phyloP scores from a whole-genome alignment of 2,113 vertebrate genomes.

The Cichladusa arquata region DNA sequence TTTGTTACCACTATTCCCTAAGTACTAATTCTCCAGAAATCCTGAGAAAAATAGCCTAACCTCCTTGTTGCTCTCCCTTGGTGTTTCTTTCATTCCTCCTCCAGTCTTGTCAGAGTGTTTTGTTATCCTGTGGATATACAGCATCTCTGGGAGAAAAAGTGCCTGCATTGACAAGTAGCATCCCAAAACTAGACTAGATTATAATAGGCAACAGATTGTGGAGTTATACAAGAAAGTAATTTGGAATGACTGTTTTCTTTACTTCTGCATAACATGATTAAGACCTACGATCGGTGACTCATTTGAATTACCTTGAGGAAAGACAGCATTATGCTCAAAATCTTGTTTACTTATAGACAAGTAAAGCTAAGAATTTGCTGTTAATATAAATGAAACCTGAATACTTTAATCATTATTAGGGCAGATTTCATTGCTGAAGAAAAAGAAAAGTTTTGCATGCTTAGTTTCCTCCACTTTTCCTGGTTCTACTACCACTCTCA shows the following conservation, averaged over 20 bases:
- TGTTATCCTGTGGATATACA: not conserved
- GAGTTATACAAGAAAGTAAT: not conserved
- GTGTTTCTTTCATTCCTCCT: not conserved
- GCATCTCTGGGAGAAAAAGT: not conserved
- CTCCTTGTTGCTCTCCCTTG: not conserved
- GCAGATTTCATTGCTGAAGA: not conserved
- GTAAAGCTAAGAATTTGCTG: not conserved
- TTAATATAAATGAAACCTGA: not conserved
- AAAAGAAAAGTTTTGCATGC: not conserved
- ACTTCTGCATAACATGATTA: not conserved
- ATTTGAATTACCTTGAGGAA: conserved; percentile 15
- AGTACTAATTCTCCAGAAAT: not conserved
- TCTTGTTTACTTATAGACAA: not conserved
- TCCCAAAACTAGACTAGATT: not conserved
- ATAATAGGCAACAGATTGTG: conserved; percentile 18
- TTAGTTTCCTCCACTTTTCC: not conserved
- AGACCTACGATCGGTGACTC: not conserved
- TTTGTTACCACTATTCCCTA: not conserved
- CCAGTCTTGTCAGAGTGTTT: not conserved
- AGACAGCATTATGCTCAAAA: not conserved
- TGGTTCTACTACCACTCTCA: not conserved
- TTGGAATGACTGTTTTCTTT: not conserved
- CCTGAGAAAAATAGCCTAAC: not conserved
- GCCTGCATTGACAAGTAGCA: not conserved
- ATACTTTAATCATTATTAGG: not conserved